Base-by-base conservation (phyloP, 2,113 vertebrate species). In the Muntiacus reevesi region DNA sequence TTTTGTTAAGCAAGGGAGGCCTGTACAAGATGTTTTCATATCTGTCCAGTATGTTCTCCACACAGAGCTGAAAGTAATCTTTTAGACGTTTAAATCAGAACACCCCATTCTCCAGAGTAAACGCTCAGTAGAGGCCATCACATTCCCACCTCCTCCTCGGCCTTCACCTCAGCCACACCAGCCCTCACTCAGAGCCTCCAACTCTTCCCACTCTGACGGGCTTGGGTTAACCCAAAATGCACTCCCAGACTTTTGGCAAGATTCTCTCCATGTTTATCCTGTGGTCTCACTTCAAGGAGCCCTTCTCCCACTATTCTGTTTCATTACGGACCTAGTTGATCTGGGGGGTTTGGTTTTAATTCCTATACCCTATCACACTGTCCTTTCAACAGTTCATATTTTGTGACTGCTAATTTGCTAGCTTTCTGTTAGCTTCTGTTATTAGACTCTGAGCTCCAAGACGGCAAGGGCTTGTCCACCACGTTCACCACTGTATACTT, bases 121-220 rank as follows among this genome's bases (percentile, higher is more conserved):
- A 33, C 40, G n/a, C 45, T 85, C 5, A 36, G 28, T 4, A 11
- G 57, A 74, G 8, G 17, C 43, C 36, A 59, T 57, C 43, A 43
- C 12, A 16, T 15, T 43, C 11, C 4, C 3, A 14, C 40, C 50
- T 36, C 40, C 23, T 47, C 19, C 6, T 82, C 4, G 1, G 7
- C 25, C 21, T 21, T 76, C 21, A 21, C 17, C 50, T 59, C 8
- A 33, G 28, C 6, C 2, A 54, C 16, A 45, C 11, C 43, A 79
- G 47, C 43, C 23, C 76, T 71, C 3, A 17, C 30, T 4, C 6
- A 45, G 50, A 71, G 21, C 81, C 23, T 43, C 81, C 10, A 15
- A 17, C 0, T 17, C 45, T 27, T 36, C 50, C 79, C 50, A 9
- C 7, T 7, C 5, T 6, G 74, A 15, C 4, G 15, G 5, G 2